Evolutionary conservation across 1,140 invertebrate genomes (phyloP), one percentile per base, ranked within the genome.

Genomic region (Araneus ventricosus): DNA sequence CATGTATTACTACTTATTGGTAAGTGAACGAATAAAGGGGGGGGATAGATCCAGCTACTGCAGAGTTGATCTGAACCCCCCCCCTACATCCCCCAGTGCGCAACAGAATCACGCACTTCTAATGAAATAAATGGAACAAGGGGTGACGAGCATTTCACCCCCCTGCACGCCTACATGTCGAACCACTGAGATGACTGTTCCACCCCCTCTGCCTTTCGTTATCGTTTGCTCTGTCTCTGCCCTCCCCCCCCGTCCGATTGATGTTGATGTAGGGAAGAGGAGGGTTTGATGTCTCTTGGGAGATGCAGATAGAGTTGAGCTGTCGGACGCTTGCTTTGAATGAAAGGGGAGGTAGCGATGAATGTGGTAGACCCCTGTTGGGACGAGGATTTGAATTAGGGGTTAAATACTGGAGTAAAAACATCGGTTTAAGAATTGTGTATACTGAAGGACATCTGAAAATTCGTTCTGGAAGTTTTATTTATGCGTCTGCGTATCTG

Each of bases 101-200:
- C 67, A 75, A 88, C 61, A 88, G 86, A 88, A 88, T 88, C 86
- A 88, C 59, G 86, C 22, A 88, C 61, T 67, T 24, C 88, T 89
- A 89, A 89, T 89, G 88, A 79, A 89, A 89, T 89, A 89, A 89
- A 89, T 79, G 63, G 34, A 45, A 89, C 30, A 17, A 61, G 59
- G 61, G 61, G 39, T 45, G 8, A 37, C 14, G 34, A 8, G 34
- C 37, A 17, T 27, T 17, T n/a, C 39, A 59, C 59, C n/a, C 41
- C 67, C 87, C 22, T 8, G 67, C 67, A 89, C 88, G 88, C 88
- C 88, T 79, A 22, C 63, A 22, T 75, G 88, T 89, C 39, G 67
- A 89, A 30, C 45, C n/a, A 89, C 67, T 34, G 88, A 79, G 88
- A 89, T 89, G 88, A 89, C 88, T 75, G 39, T 27, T 39, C 22